phyloP scores from a whole-genome alignment of 2,888 invertebrate species.

The Apotomis turbidana region DNA sequence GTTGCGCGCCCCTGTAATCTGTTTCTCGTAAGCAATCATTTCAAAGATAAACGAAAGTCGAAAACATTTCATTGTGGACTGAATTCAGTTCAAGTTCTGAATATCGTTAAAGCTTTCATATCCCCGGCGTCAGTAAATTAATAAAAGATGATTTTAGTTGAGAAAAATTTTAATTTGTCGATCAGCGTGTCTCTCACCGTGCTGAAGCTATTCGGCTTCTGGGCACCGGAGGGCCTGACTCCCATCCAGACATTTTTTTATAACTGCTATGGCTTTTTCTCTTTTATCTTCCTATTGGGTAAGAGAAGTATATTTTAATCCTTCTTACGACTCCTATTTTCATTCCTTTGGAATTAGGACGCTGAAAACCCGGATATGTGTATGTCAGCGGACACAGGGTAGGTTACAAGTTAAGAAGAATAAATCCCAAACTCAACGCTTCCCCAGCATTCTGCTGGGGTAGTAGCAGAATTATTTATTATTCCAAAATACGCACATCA shows the following conservation, averaged over 20 bases:
- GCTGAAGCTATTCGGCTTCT: slow-evolving; percentile 68
- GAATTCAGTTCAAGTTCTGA: neutral
- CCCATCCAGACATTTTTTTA: slow-evolving; percentile 54
- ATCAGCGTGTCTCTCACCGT: slow-evolving; percentile 64
- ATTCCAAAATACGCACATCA: too few relatives aligned
- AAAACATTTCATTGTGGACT: slow-evolving; percentile 24
- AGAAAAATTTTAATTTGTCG: slow-evolving; percentile 64
- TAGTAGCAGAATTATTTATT: too few relatives aligned
- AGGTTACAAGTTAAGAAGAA: too few relatives aligned
- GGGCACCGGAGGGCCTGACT: slow-evolving; percentile 60
- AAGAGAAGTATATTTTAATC: slow-evolving; percentile 44
- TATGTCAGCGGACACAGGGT: too few relatives aligned
- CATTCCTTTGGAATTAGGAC: too few relatives aligned
- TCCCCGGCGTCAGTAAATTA: neutral
- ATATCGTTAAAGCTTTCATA: neutral
- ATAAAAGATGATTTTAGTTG: slow-evolving; percentile 57
- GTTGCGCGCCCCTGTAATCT: slow-evolving; percentile 50
- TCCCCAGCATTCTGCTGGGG: too few relatives aligned
- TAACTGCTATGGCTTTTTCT: slow-evolving; percentile 58
- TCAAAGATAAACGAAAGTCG: slow-evolving; percentile 27
- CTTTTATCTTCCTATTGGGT: slow-evolving; percentile 74
- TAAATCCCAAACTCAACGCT: too few relatives aligned
- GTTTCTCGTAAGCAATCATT: slow-evolving; percentile 50
- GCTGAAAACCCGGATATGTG: too few relatives aligned
- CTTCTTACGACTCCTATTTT: too few relatives aligned